A percentile compares a stretch with the other conserved stretches of the same genome.
phyloP scores from a whole-genome alignment of 2,888 invertebrate species.

The Nomada hirtipes region DNA sequence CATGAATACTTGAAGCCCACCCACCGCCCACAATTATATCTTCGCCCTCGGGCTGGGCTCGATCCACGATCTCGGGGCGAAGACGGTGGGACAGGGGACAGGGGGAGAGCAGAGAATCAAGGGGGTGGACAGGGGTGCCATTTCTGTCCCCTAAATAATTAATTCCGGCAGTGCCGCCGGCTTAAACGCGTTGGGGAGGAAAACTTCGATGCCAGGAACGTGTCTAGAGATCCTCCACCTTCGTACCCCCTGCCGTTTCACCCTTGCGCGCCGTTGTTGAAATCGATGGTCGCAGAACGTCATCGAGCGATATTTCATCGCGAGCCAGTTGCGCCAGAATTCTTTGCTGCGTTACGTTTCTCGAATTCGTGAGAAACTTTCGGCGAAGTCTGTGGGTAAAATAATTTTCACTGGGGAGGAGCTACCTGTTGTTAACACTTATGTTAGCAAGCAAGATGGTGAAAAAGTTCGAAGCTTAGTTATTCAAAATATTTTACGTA shows the following conservation, averaged over 20 bases:
- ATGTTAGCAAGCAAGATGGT: too few relatives aligned
- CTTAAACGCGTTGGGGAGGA: conserved; percentile 78
- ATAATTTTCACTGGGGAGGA: too few relatives aligned
- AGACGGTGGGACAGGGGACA: conserved; percentile 48
- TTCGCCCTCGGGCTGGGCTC: conserved; percentile 81
- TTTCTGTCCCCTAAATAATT: conserved; percentile 85
- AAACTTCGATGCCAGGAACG: conserved; percentile 73
- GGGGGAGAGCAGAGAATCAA: conserved; percentile 72
- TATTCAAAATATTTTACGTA: too few relatives aligned
- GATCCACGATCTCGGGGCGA: conserved; percentile 66
- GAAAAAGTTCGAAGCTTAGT: too few relatives aligned
- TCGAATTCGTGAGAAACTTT: not conserved
- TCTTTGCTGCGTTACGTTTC: not conserved
- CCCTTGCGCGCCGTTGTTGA: conserved; percentile 2
- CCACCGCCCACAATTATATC: conserved; percentile 83
- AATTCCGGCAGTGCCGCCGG: conserved; percentile 83
- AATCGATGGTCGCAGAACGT: conserved; percentile 64
- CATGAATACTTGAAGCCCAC: conserved; percentile 84
- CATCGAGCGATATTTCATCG: conserved; percentile 36
- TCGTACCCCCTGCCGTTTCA: conserved; percentile 22
- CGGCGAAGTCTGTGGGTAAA: too few relatives aligned
- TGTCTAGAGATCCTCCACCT: conserved; percentile 69
- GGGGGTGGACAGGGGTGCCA: conserved; percentile 79
- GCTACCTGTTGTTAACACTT: too few relatives aligned
- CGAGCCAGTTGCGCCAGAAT: not conserved